Evolutionary conservation across 2,113 vertebrate species (phyloP).

Genomic region (Gorsachius goisagi): DNA sequence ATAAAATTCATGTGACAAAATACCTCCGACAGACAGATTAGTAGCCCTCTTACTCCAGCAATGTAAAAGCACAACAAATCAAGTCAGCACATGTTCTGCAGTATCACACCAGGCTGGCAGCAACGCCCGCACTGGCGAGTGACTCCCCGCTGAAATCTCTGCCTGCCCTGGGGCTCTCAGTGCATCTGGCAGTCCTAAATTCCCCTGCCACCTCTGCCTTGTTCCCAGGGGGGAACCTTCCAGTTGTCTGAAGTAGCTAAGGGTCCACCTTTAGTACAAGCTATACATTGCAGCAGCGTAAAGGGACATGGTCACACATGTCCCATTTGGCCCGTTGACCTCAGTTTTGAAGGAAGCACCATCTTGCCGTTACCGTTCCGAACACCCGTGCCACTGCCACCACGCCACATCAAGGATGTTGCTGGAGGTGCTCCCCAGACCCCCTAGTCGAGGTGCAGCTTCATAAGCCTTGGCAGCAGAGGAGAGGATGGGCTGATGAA

Average conservation of each 20-base stretch:
- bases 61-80: neutral
- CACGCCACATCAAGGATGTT: neutral
- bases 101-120: neutral
- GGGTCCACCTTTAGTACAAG: neutral
- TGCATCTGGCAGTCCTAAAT: neutral
- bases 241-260: neutral
- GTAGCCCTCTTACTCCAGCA: neutral
- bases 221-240: neutral
- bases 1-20: constrained; percentile 32
- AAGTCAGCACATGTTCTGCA: neutral
- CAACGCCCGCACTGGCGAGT: neutral
- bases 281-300: neutral
- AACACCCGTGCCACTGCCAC: neutral
- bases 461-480: neutral
- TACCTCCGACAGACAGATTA: neutral
- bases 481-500: neutral
- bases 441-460: neutral
- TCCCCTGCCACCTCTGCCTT: neutral
- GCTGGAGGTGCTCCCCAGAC: neutral
- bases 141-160: neutral
- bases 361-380: neutral
- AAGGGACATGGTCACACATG: neutral
- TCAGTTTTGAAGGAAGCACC: neutral
- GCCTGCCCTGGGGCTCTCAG: neutral
- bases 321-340: neutral